Evolutionary conservation across 2,888 invertebrate species (phyloP), one percentile per base, ranked within the genome.

Genomic region (Plebejus melissa): DNA sequence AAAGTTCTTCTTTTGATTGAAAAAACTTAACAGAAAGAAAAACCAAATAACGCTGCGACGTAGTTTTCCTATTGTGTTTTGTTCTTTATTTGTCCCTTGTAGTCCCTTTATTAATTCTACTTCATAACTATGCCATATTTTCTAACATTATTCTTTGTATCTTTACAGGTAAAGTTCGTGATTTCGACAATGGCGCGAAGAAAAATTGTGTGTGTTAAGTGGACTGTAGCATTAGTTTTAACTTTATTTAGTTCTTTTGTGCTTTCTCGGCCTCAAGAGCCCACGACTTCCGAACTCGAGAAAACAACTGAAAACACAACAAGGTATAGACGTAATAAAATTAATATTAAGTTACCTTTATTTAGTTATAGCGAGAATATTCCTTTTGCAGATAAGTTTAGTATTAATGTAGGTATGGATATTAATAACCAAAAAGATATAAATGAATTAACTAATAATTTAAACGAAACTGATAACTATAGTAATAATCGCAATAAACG

Each of bases 161-260:
- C 58, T 84, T 93, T 88, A 22, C 93, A 93, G 93, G 90, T 92
- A 91, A 81, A 81, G 78, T 78, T 81, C 82, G 83, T 80, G 82
- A 79, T 78, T 80, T 79, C 71, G 81, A 88, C 76, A 70, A 93
- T 93, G 93, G 85, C 90, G 87, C 86, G 90, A 81, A 85, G 88
- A 83, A 92, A 90, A 88, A 87, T 88, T 89, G 88, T 85, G 84
- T 86, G 86, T 87, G 82, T 82, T 83, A 88, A 87, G 81, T 91
- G 92, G 92, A 93, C 91, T 85, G 84, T 93, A 89, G 86, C 91
- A 83, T 86, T 93, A 87, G 82, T 91, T 81, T 80, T 90, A 86
- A 85, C 88, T 83, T 76, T 88, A 81, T 82, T 88, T 82, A 87
- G 85, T 86, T 85, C 87, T 80, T 87, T 80, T 77, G 90, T 89